phyloP scores from a whole-genome alignment of 2,113 vertebrate species.

The Anolis carolinensis region DNA sequence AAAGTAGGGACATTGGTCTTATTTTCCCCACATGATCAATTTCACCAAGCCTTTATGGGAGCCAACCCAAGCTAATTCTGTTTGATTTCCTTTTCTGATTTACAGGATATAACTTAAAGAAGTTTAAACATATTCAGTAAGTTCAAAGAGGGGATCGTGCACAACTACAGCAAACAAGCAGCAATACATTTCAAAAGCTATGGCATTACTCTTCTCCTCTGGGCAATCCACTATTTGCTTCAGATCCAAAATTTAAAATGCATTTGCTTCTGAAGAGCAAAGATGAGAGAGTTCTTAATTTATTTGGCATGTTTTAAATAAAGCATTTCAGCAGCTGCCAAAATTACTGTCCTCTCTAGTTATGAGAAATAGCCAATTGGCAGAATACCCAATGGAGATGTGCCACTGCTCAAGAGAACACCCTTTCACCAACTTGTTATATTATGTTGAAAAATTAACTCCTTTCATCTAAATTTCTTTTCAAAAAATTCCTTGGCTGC shows the following conservation, averaged over 20 bases:
- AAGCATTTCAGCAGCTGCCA: not conserved
- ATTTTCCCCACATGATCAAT: not conserved
- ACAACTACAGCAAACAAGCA: not conserved
- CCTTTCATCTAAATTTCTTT: not conserved
- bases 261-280: not conserved
- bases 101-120: not conserved
- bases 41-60: not conserved
- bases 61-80: not conserved
- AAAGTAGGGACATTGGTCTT: not conserved
- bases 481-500: not conserved
- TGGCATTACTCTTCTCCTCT: not conserved
- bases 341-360: not conserved
- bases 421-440: not conserved
- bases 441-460: not conserved
- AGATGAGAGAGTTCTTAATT: not conserved
- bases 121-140: not conserved
- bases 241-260: not conserved
- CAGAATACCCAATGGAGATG: not conserved
- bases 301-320: not conserved
- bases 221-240: not conserved
- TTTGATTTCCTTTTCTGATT: not conserved
- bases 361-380: not conserved
- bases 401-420: not conserved
- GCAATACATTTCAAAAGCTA: not conserved
- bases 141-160: not conserved